Conservation (phyloP, 2,797 vertebrate species). For the Mormyrus hasselquistii region DNA sequence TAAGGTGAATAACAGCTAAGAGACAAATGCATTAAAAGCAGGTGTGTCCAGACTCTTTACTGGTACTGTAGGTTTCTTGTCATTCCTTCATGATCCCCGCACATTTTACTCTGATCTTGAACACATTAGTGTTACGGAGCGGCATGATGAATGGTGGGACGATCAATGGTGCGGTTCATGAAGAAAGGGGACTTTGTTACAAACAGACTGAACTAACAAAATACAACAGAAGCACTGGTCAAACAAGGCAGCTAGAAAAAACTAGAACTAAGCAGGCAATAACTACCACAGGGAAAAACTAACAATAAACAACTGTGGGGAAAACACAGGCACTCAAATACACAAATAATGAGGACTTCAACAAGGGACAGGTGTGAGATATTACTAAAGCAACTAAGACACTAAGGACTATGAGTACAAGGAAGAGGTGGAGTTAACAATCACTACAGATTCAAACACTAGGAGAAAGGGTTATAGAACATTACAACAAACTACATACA, state of each 20-base stretch:
- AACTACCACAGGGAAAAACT: not conserved
- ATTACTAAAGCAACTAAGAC: not conserved
- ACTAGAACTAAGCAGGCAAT: not conserved
- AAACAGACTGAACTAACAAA: not conserved
- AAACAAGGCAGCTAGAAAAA: not conserved
- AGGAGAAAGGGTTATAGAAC: not conserved
- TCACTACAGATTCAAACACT: not conserved
- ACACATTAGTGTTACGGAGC: not conserved
- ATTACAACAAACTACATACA: not conserved
- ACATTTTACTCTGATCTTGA: not conserved
- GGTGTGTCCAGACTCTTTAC: not conserved
- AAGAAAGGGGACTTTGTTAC: not conserved
- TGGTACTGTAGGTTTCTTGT: not conserved
- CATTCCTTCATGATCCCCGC: too few species aligned
- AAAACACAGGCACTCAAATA: not conserved
- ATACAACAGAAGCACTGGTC: not conserved
- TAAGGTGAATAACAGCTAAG: not conserved
- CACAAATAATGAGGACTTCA: not conserved
- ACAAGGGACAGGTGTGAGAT: not conserved
- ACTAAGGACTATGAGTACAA: not conserved
- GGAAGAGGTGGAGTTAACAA: not conserved
- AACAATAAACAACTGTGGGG: not conserved
- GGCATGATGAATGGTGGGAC: not conserved
- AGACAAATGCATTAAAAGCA: not conserved
- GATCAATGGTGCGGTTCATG: not conserved